These are phyloP conservation scores for Hydrolagus colliei DNA, from an alignment of 2,797 vertebrate genomes.

Conservation along the genomic window DNA sequence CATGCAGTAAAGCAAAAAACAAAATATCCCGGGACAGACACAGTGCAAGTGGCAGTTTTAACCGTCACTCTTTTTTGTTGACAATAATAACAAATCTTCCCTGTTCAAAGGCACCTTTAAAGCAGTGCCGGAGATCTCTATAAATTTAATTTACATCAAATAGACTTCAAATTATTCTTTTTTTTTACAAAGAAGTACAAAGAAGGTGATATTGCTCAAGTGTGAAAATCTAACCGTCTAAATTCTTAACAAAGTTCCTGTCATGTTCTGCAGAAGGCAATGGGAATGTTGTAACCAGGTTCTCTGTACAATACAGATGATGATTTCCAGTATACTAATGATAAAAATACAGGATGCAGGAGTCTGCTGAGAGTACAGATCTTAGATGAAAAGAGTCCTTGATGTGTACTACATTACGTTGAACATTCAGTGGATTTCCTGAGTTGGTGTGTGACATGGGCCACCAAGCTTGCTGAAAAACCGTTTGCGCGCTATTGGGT, in stretches of 20 bases:
- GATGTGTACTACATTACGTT: conserved; percentile 80
- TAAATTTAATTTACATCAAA: conserved; percentile 50
- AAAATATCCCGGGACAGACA: conserved; percentile 43
- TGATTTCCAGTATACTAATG: conserved; percentile 77
- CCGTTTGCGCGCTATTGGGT: conserved; percentile 75
- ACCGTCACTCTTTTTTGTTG: conserved; percentile 63
- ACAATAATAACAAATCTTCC: conserved; percentile 60
- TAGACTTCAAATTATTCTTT: conserved; percentile 63
- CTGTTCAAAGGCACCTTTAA: conserved; percentile 61
- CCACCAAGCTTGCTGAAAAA: conserved; percentile 65
- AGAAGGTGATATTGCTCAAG: conserved; percentile 81
- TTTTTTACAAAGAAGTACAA: conserved; percentile 72
- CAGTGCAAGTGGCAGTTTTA: conserved; percentile 73
- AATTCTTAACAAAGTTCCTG: conserved; percentile 63
- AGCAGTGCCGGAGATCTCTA: conserved; percentile 56
- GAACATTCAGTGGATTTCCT: conserved; percentile 99
- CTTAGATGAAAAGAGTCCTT: conserved; percentile 76
- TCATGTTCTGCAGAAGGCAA: conserved; percentile 76
- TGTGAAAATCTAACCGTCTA: conserved; percentile 54
- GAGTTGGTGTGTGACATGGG: conserved; percentile 96
- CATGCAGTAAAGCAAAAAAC: not conserved
- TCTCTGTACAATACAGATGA: conserved; percentile 72
- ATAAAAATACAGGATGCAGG: conserved; percentile 79
- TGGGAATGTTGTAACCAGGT: conserved; percentile 84
- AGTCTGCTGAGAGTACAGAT: conserved; percentile 78